Percentiles rank a stretch among this genome's conserved stretches.
Evolutionary conservation across 2,888 invertebrate genomes (phyloP).

Genomic region (Spialia ferax): DNA sequence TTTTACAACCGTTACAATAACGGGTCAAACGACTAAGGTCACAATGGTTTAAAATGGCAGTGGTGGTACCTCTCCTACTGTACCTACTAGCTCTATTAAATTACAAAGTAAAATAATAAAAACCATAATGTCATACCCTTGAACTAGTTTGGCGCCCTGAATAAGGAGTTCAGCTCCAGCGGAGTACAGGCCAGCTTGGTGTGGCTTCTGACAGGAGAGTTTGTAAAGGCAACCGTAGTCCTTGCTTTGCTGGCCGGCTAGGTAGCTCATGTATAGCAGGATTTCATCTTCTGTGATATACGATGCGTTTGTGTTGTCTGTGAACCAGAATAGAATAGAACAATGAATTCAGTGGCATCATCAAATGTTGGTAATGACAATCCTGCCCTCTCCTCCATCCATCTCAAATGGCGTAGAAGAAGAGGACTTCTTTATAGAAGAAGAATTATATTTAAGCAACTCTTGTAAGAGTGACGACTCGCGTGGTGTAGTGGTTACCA

Average conservation of each 20-base stretch:
- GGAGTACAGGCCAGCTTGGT: slow-evolving; percentile 90
- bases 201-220: slow-evolving; percentile 91
- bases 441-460: no score
- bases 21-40: no score
- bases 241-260: slow-evolving; percentile 88
- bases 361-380: no score
- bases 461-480: no score
- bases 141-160: slow-evolving; percentile 89
- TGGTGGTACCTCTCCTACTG: no score
- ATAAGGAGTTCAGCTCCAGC: slow-evolving; percentile 92
- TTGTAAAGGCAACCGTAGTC: slow-evolving; percentile 91
- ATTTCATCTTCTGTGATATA: slow-evolving; percentile 90
- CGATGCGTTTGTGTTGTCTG: slow-evolving; percentile 75
- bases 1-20: no score
- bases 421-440: no score
- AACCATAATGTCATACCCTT: slow-evolving; percentile 80
- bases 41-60: no score
- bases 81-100: no score
- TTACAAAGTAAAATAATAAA: background rate
- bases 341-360: background rate
- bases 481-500: no score
- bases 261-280: slow-evolving; percentile 89
- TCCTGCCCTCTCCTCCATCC: no score
- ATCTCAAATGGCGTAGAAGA: no score
- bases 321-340: background rate